Conservation (phyloP, 2,113 vertebrate species). For the Ahaetulla prasina region DNA sequence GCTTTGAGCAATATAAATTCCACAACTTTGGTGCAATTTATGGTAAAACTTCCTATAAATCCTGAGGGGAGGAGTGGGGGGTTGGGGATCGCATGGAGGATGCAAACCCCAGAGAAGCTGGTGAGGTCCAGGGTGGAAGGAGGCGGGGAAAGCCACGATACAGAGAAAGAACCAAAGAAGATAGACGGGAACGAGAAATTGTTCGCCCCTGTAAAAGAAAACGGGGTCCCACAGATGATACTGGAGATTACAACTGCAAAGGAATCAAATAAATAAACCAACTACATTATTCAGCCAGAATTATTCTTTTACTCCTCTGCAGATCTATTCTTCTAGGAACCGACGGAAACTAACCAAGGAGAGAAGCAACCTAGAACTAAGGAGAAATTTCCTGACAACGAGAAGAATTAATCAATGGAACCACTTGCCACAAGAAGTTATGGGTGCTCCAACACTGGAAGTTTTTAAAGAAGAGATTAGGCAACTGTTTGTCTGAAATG, state of each 20-base stretch:
- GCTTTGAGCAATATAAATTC: constrained; percentile 54
- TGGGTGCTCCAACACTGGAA: not conserved
- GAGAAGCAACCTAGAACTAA: not conserved
- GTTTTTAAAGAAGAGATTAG: no score
- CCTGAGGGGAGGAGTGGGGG: constrained; percentile 12
- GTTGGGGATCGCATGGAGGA: not conserved
- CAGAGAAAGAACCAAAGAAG: not conserved
- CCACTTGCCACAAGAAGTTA: not conserved
- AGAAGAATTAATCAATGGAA: not conserved
- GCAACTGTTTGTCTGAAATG: no score
- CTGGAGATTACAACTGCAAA: not conserved
- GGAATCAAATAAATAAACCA: not conserved
- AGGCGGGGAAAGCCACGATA: not conserved
- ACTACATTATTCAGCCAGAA: not conserved
- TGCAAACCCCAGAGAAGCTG: not conserved
- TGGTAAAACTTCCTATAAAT: constrained; percentile 62
- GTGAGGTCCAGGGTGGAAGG: not conserved
- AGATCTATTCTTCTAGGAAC: not conserved
- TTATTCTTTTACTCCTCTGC: not conserved
- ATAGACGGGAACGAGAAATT: not conserved
- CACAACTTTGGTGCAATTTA: constrained; percentile 37
- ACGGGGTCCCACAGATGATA: no score
- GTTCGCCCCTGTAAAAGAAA: not conserved
- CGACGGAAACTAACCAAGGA: not conserved
- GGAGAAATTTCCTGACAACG: not conserved